Evolutionary conservation across 2,888 invertebrate genomes (phyloP).

Genomic region (Alentia gelatinosa): DNA sequence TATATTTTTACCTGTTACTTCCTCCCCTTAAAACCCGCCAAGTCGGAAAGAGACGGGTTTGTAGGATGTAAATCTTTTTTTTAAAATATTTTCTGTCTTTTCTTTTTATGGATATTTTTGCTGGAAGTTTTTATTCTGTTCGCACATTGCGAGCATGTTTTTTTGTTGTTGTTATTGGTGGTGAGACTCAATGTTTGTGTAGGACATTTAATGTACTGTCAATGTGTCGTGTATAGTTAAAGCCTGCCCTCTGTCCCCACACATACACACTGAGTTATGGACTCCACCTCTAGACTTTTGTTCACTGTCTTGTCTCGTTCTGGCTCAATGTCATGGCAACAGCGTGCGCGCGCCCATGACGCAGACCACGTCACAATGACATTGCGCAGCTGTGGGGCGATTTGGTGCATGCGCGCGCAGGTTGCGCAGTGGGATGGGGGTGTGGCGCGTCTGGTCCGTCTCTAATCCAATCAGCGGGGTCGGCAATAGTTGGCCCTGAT

Average conservation of each 20-base stretch:
- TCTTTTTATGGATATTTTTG: too few species aligned
- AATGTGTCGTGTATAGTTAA: neutral
- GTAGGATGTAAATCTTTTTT: neutral
- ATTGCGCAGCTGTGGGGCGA: neutral
- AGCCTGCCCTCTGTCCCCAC: neutral
- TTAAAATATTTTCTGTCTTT: too few species aligned
- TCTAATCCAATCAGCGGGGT: neutral
- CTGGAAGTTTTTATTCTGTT: too few species aligned
- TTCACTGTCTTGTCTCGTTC: neutral
- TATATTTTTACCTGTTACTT: neutral
- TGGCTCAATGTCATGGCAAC: neutral
- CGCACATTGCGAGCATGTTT: too few species aligned
- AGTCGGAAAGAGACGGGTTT: neutral
- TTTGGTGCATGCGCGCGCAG: constrained; percentile 10
- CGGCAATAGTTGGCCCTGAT: neutral
- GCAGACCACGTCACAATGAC: constrained; percentile 38
- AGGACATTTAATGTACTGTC: constrained; percentile 1
- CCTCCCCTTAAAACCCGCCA: neutral
- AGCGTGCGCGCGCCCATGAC: neutral
- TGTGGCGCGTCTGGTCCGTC: neutral
- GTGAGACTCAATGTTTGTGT: neutral
- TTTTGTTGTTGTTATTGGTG: neutral
- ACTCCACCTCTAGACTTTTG: neutral
- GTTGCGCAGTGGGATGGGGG: neutral
- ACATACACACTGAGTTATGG: neutral